Evolutionary conservation across 2,888 invertebrate species (phyloP), one percentile per base, ranked within the genome.

Genomic region (Nomada hirtipes): DNA sequence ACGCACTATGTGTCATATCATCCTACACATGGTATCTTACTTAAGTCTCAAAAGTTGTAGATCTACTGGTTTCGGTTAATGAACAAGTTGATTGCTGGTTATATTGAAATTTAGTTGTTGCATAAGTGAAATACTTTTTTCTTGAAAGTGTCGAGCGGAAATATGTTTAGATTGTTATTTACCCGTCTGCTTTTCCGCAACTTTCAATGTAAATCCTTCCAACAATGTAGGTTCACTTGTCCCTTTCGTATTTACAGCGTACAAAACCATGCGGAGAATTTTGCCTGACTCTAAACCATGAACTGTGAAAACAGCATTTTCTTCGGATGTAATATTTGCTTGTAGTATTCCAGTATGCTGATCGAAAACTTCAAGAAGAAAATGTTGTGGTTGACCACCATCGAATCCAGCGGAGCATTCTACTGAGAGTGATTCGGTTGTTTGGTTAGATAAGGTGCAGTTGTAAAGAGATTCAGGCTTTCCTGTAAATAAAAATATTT

Each of bases 221-320:
- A 97, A 93, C 72, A 95, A 93, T 23, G 97, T 95, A 0, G 95
- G 94, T 81, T 97, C 97, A 85, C 98, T 98, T 87, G 96, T 95
- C 20, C 98, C 98, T 90, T 97, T 97, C 9, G 96, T 96, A 93
- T 98, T 98, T 79, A 96, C 96, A 1, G 98, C 97, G 93, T 97
- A 98, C 83, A 98, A 95, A 71, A 96, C 95, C 93, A 98, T 96
- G 89, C 96, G 96, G 86, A 98, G 95, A 20, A 96, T 95, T 89
- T 96, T 96, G 9, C 97, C 98, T 0, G 98, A 96, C 74, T 97
- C 97, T 71, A 98, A 95, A 7, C 96, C 97, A 86, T 96, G 96
- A 1, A 98, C 96, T 75, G 96, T 96, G 94, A 98, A 97, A 50
- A 96, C 95, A 0, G 98, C 97, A 57, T 84, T 91, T 88, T 95